Percentiles rank a stretch among this genome's conserved stretches.
Evolutionary conservation across 2,797 vertebrate genomes (phyloP).

Genomic region (Argyrosomus regius): DNA sequence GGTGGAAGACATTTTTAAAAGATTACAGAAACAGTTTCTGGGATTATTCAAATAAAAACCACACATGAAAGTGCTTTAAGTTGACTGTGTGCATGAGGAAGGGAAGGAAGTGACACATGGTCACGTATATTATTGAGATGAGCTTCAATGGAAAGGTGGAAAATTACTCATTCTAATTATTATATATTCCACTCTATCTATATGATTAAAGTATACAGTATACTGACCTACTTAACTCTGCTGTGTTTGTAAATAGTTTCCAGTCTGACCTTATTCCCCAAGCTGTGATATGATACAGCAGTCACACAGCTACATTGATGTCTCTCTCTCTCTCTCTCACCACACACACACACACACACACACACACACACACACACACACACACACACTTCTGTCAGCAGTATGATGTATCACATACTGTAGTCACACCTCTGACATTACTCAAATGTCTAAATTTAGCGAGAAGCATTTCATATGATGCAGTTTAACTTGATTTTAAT

Average conservation of each 20-base stretch:
- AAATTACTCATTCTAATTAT: neutral
- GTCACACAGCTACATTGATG: neutral
- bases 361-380: neutral
- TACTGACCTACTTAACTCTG: neutral
- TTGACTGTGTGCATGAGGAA: neutral
- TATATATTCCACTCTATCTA: no score
- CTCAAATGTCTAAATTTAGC: conserved; percentile 23
- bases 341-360: neutral
- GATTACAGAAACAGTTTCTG: neutral
- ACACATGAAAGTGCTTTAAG: neutral
- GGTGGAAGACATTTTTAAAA: conserved; percentile 1
- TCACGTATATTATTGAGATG: neutral
- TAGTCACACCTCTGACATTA: conserved; percentile 18
- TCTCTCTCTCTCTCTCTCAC: neutral
- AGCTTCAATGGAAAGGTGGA: neutral
- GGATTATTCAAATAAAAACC: neutral
- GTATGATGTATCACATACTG: conserved; percentile 34
- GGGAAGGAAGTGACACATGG: neutral
- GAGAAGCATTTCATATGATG: neutral
- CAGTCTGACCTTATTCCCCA: conserved; percentile 29
- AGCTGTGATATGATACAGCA: conserved; percentile 18
- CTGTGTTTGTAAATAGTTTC: conserved; percentile 23
- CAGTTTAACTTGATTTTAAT: neutral
- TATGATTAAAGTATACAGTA: neutral
- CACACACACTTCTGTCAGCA: neutral